Evolutionary conservation across 64 coral and sea anemone genomes (phyloP).

Genomic region (Acropora tenuis): DNA sequence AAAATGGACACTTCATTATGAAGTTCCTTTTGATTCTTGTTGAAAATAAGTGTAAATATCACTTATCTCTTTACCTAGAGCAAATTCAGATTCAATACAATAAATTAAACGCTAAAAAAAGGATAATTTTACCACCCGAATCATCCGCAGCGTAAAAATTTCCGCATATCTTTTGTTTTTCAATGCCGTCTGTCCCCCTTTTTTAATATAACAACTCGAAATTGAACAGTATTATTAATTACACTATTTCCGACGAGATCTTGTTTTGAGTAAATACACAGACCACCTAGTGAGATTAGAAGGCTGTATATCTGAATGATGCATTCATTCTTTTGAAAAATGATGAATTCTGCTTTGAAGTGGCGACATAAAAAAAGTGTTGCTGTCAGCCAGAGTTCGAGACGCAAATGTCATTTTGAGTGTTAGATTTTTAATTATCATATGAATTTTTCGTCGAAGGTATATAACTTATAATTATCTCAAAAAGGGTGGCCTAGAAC

Average conservation of each 20-base stretch:
- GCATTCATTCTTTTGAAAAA: conserved; percentile 13
- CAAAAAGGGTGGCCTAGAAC: background rate
- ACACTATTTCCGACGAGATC: background rate
- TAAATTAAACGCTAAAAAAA: conserved; percentile 32
- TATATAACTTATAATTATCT: background rate
- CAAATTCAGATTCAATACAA: background rate
- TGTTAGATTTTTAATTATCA: background rate
- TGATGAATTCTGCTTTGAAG: conserved; percentile 34
- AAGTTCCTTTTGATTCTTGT: conserved; percentile 10
- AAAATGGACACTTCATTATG: background rate
- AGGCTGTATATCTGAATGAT: conserved; percentile 24
- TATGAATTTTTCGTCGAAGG: background rate
- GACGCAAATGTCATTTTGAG: background rate
- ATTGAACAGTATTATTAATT: conserved; percentile 18
- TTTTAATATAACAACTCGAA: conserved; percentile 14
- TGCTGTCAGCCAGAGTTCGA: background rate
- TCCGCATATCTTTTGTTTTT: background rate
- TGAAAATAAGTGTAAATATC: conserved; percentile 13
- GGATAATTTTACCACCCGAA: background rate
- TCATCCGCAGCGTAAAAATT: too few relatives aligned
- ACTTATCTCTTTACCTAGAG: background rate
- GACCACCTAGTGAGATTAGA: background rate
- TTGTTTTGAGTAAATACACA: background rate
- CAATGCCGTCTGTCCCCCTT: background rate
- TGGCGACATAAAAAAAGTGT: conserved; percentile 5